phyloP scores from a whole-genome alignment of 1,140 invertebrate genomes.

The Agrilus planipennis region DNA sequence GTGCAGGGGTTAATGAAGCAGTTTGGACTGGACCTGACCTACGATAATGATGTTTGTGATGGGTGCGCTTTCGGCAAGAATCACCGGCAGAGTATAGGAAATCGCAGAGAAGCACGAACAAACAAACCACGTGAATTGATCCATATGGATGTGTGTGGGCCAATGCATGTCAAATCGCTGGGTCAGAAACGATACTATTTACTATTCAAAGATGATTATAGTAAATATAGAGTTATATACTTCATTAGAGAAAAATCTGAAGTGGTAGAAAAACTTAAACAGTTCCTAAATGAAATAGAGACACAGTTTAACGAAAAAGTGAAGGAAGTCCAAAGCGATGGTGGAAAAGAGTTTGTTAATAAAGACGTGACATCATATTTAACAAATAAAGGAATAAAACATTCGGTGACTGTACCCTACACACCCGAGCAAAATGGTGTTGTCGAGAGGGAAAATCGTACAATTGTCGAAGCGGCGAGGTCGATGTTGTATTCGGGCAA shows the following conservation, averaged over 20 bases:
- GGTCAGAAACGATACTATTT: slow-evolving; percentile 20
- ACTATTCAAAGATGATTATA: slow-evolving; percentile 30
- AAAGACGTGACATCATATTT: no score
- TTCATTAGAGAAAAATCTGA: slow-evolving; percentile 6
- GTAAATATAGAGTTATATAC: slow-evolving; percentile 20
- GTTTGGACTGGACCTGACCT: slow-evolving; percentile 15
- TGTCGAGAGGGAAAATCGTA: slow-evolving; percentile 31
- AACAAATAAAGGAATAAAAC: no score
- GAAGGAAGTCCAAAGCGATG: slow-evolving; percentile 5
- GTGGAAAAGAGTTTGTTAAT: slow-evolving; percentile 7
- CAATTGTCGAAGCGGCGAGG: slow-evolving; percentile 25
- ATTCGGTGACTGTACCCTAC: no score
- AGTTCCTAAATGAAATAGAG: slow-evolving; percentile 1
- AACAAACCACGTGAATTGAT: slow-evolving; percentile 36
- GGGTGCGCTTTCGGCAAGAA: slow-evolving; percentile 32
- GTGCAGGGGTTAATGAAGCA: slow-evolving; percentile 27
- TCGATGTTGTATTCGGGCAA: slow-evolving; percentile 24
- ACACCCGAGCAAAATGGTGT: slow-evolving; percentile 35
- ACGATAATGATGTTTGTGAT: slow-evolving; percentile 23
- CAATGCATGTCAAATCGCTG: slow-evolving; percentile 10
- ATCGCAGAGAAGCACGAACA: slow-evolving; percentile 15
- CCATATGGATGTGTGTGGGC: slow-evolving; percentile 29
- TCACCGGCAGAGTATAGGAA: slow-evolving; percentile 22
- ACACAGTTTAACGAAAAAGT: slow-evolving; percentile 3
- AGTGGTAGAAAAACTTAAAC: slow-evolving; percentile 2